Percentiles rank a stretch among this genome's conserved stretches.
Conservation (phyloP, 2,113 vertebrate genomes). For the Tragelaphus strepsiceros region DNA sequence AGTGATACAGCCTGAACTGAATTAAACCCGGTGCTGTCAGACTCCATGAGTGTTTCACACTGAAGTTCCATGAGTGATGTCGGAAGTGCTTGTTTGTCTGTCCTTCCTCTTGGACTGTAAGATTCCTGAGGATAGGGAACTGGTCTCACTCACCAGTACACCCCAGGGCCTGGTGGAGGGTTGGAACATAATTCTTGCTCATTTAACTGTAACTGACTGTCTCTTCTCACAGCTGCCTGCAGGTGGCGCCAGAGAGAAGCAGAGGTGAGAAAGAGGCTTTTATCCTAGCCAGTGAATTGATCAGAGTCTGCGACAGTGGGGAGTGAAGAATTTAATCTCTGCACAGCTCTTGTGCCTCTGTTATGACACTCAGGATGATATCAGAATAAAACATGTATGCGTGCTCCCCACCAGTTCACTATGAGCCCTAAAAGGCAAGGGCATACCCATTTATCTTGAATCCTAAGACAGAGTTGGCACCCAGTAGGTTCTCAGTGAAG, state of each 20-base stretch:
- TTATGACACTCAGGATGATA: not conserved
- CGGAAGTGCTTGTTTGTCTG: not conserved
- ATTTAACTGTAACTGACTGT: not conserved
- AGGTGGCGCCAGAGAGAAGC: not conserved
- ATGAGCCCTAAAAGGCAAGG: not conserved
- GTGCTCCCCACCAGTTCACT: not conserved
- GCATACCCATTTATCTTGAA: not conserved
- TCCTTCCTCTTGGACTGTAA: not conserved
- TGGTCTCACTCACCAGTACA: not conserved
- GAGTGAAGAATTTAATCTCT: not conserved
- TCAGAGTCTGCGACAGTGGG: not conserved
- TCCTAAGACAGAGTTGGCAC: not conserved
- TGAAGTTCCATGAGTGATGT: not conserved
- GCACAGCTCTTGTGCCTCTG: not conserved
- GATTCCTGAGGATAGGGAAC: not conserved
- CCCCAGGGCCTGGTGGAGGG: rapidly evolving
- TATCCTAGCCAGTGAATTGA: not conserved
- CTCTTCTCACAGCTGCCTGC: not conserved
- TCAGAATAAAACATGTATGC: rapidly evolving
- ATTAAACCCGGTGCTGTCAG: not conserved
- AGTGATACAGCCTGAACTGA: not conserved
- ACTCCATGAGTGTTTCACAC: not conserved
- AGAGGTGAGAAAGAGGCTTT: not conserved
- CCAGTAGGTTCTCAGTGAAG: not conserved
- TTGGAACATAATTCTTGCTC: not conserved